These are phyloP conservation scores for Platichthys flesus DNA, from an alignment of 2,113 vertebrate species.

Conservation along the genomic window DNA sequence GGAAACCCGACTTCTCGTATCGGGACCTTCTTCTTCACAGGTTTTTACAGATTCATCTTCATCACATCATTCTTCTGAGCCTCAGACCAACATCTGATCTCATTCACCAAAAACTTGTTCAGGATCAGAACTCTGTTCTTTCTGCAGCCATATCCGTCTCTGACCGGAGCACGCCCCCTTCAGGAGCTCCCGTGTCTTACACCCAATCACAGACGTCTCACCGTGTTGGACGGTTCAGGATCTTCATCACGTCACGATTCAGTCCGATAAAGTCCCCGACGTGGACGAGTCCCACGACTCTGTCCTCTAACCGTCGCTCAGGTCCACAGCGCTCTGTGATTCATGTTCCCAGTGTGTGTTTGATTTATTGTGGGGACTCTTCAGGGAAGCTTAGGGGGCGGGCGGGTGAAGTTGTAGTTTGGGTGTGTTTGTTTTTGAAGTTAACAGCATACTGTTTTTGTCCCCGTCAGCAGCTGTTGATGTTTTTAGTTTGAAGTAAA, in stretches of 20 bases:
- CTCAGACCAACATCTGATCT: neutral
- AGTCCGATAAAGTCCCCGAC: neutral
- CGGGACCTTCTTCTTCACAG: neutral
- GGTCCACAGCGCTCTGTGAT: neutral
- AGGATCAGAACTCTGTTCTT: neutral
- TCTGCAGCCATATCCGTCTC: neutral
- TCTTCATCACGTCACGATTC: neutral
- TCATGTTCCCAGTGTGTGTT: conserved; percentile 36
- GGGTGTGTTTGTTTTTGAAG: conserved; percentile 11
- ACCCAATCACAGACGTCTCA: neutral
- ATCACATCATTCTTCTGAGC: neutral
- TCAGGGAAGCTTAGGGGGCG: neutral
- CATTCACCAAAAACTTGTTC: neutral
- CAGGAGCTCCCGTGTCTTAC: conserved; percentile 9
- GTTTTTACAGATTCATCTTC: neutral
- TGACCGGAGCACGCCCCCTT: conserved; percentile 16
- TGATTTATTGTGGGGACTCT: conserved; percentile 37
- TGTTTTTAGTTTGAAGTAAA: conserved; percentile 38
- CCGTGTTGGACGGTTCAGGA: neutral
- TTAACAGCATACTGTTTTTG: neutral
- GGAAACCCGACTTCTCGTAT: no score
- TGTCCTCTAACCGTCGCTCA: neutral
- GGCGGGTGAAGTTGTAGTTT: conserved; percentile 25
- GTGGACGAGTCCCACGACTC: neutral
- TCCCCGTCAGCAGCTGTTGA: conserved; percentile 3